phyloP scores from a whole-genome alignment of 2,888 invertebrate species.

The Oxystoma pomonae region DNA sequence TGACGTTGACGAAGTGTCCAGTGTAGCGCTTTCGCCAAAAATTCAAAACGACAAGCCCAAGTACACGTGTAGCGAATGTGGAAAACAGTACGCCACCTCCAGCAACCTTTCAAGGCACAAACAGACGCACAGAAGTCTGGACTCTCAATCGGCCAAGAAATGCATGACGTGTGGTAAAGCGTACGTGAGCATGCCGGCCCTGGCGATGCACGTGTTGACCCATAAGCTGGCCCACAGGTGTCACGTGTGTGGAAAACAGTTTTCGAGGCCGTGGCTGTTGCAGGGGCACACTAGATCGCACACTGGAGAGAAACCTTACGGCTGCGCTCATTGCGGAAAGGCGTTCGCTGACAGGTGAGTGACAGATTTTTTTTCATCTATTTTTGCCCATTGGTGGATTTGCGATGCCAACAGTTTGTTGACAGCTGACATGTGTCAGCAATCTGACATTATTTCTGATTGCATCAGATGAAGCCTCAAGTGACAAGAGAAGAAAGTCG shows the following conservation, averaged over 20 bases:
- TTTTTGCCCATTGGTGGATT: too few species aligned
- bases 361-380: neutral
- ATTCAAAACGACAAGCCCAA: conserved; percentile 41
- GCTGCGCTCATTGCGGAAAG: conserved; percentile 91
- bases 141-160: conserved; percentile 89
- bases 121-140: conserved; percentile 87
- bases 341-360: conserved; percentile 80
- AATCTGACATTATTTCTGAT: too few species aligned
- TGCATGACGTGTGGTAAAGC: conserved; percentile 94
- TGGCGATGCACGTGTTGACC: conserved; percentile 89
- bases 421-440: too few species aligned
- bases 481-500: too few species aligned
- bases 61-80: conserved; percentile 85
- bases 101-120: conserved; percentile 86
- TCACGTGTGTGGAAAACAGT: conserved; percentile 89
- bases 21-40: conserved; percentile 30
- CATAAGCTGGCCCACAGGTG: conserved; percentile 92
- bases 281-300: conserved; percentile 85
- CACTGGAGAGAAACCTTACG: conserved; percentile 91
- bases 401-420: too few species aligned
- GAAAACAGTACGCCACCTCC: conserved; percentile 86
- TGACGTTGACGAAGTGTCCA: conserved; percentile 29
- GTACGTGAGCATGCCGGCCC: conserved; percentile 95
- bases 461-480: too few species aligned
- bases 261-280: conserved; percentile 92